Percentiles rank a stretch among this genome's conserved stretches.
Conservation (phyloP, 2,113 vertebrate species). For the Platysteira castanea region DNA sequence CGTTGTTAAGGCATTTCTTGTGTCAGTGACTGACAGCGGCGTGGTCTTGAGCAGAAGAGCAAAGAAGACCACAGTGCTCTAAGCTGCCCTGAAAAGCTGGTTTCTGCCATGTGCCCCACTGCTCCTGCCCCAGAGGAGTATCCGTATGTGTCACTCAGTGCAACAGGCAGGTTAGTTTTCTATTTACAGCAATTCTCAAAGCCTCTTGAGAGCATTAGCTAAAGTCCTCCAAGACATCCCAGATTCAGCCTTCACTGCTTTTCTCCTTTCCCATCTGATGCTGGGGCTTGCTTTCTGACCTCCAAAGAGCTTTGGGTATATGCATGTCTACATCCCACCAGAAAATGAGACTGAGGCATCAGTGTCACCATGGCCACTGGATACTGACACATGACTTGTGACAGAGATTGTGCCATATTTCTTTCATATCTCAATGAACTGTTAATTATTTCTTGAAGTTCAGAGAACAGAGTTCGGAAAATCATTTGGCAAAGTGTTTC, state of each 20-base stretch:
- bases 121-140: neutral
- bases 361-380: neutral
- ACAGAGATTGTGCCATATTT: neutral
- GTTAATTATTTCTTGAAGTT: neutral
- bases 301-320: neutral
- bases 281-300: neutral
- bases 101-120: rapidly evolving
- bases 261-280: neutral
- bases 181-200: neutral
- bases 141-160: neutral
- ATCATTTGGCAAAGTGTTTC: neutral
- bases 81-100: neutral
- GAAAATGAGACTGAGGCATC: neutral
- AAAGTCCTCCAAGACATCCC: neutral
- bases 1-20: neutral
- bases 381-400: neutral
- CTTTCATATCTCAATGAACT: neutral
- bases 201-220: neutral
- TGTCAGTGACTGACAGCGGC: neutral
- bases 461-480: neutral
- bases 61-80: neutral
- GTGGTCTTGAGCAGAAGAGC: neutral
- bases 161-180: neutral
- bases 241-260: neutral
- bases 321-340: neutral